A percentile compares a stretch with the other conserved stretches of the same genome.
These are phyloP conservation scores for Anoplophora glabripennis DNA, from an alignment of 1,140 invertebrate genomes.

Conservation along the genomic window DNA sequence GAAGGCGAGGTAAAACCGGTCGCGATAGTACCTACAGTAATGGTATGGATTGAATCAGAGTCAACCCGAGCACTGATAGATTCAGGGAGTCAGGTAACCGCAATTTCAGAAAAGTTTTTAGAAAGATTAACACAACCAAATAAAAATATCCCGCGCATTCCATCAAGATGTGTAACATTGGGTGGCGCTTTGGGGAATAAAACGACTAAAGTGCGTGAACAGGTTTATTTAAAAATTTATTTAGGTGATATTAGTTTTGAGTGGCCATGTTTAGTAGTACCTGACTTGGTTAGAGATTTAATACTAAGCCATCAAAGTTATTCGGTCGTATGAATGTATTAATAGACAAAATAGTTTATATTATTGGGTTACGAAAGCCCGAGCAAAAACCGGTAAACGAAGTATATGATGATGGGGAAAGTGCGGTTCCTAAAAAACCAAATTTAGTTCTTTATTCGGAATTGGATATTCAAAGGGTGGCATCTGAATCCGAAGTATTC, in stretches of 20 bases:
- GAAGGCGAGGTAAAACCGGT: too few relatives aligned
- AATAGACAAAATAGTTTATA: too few relatives aligned
- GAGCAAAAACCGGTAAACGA: neutral
- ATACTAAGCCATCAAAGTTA: constrained; percentile 6
- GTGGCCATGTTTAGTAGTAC: constrained; percentile 1
- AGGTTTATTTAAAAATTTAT: neutral
- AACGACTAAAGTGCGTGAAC: neutral
- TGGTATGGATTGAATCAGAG: too few relatives aligned
- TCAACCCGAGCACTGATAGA: too few relatives aligned
- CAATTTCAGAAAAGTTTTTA: neutral
- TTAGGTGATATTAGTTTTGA: neutral
- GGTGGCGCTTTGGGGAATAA: neutral
- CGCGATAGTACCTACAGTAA: too few relatives aligned
- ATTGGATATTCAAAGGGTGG: too few relatives aligned
- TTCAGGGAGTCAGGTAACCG: too few relatives aligned
- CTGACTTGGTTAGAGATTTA: neutral
- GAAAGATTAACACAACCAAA: neutral
- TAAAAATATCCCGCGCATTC: neutral
- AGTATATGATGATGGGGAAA: neutral
- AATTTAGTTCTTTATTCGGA: too few relatives aligned
- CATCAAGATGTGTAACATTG: neutral
- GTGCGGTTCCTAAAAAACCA: too few relatives aligned
- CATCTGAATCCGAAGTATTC: neutral
- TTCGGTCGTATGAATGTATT: too few relatives aligned
- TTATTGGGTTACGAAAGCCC: too few relatives aligned